Conservation (phyloP, 2,888 invertebrate species). For the Aproaerema taeniolella region DNA sequence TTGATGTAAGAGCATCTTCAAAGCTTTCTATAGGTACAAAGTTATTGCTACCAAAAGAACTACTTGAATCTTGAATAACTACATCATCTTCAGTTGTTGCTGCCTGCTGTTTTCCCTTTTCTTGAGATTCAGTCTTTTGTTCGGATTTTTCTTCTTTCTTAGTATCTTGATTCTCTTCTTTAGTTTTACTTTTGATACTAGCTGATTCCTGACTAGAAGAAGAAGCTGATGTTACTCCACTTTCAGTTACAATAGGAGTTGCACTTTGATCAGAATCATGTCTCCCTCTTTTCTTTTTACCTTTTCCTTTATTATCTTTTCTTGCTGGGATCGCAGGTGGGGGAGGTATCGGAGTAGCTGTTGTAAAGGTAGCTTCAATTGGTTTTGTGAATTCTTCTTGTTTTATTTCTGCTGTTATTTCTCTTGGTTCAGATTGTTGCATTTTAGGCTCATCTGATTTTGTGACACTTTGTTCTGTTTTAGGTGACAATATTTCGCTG, state of each 20-base stretch:
- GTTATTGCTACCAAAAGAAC: too few species aligned
- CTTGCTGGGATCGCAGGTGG: slow-evolving; percentile 41
- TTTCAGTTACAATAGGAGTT: slow-evolving; percentile 16
- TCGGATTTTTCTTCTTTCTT: slow-evolving; percentile 33
- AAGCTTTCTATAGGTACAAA: slow-evolving; percentile 63
- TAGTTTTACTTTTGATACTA: slow-evolving; percentile 19
- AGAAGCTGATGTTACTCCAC: slow-evolving; percentile 9
- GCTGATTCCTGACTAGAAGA: slow-evolving; percentile 10
- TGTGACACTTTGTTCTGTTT: not conserved
- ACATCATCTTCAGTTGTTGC: slow-evolving; percentile 14
- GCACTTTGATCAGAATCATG: slow-evolving; percentile 31
- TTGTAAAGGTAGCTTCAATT: slow-evolving; percentile 4
- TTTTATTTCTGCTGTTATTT: slow-evolving; percentile 9
- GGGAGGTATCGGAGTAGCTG: slow-evolving; percentile 19
- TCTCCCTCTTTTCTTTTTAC: slow-evolving; percentile 59
- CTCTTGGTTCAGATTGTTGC: slow-evolving; percentile 11
- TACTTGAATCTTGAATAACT: too few species aligned
- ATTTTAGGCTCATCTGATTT: not conserved
- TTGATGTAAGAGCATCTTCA: slow-evolving; percentile 65
- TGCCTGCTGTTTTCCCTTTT: slow-evolving; percentile 50
- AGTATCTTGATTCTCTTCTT: slow-evolving; percentile 22
- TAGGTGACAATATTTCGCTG: not conserved
- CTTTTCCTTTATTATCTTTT: slow-evolving; percentile 58
- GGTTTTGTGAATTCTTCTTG: not conserved
- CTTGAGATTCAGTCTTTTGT: slow-evolving; percentile 32